Base-by-base conservation (phyloP, 2,888 invertebrate species). In the Pandemis cinnamomeana region DNA sequence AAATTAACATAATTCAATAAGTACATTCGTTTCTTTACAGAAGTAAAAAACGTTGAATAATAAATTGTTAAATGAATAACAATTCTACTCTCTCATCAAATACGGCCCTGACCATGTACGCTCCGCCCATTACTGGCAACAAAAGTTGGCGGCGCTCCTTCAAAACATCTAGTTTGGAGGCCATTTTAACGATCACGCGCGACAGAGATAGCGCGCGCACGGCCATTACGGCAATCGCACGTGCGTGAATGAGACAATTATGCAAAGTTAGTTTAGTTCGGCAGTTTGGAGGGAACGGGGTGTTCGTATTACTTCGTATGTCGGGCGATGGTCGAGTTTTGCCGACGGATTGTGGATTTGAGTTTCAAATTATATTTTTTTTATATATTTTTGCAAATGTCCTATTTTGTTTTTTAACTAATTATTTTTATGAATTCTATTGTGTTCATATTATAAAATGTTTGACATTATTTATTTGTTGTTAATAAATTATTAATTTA, bases 141-240 rank as follows among this genome's bases (percentile, higher is more conserved):
- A 94, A 93, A 94, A 94, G 93, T 93, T 91, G 91, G 91, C 89
- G 87, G 90, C 88, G 92, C 92, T 93, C 92, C 93, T 93, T 94
- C 94, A 93, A 93, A 94, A 94, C 90, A 93, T 92, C 93, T 92
- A 93, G 93, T 94, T 93, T 93, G 93, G 94, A 93, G 91, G 93
- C 94, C 94, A 94, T 94, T 94, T 94, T 94, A 93, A 94, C 91
- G 93, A 93, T 87, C 87, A 89, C 78, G 94, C 80, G 87, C 77
- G 87, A 94, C 79, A 81, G 90, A 89, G 93, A 94, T 82, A 87
- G 89, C 86, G 81, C 77, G 78, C 85, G 79, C 78, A 78, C 76
- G 75, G 79, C 83, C 77, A 78, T 84, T 83, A 80, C 87, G 86
- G 88, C 89, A 82, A 83, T 83, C 80, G 84, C 80, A 82, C 86